These are phyloP conservation scores for Nephrotoma flavescens DNA, from an alignment of 2,888 invertebrate species.

Conservation along the genomic window DNA sequence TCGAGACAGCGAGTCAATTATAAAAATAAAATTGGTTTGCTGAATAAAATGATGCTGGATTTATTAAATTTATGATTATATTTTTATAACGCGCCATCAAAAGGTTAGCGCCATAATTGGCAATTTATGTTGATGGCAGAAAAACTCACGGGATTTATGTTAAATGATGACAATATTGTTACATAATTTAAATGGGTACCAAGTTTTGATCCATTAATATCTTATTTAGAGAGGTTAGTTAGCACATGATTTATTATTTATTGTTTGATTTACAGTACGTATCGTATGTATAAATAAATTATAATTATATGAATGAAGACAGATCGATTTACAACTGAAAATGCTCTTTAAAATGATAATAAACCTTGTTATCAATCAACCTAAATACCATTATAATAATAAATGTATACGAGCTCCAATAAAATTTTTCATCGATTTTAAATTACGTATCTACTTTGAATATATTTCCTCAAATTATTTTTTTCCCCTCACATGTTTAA, in stretches of 20 bases:
- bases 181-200: not conserved
- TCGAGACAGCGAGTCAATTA: not conserved
- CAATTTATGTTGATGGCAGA: not conserved
- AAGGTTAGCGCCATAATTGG: not conserved
- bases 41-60: not conserved
- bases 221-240: too few relatives aligned
- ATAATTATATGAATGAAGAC: not conserved
- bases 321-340: not conserved
- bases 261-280: too few relatives aligned
- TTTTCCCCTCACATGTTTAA: too few relatives aligned
- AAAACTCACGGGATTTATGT: not conserved
- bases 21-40: not conserved
- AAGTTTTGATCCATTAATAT: not conserved
- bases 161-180: not conserved
- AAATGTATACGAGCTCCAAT: not conserved
- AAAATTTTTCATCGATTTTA: not conserved
- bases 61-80: not conserved
- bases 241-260: not conserved
- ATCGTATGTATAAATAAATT: not conserved
- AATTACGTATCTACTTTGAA: not conserved
- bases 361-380: not conserved
- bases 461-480: not conserved
- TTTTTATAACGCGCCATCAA: not conserved
- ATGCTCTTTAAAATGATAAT: not conserved
- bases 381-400: not conserved